phyloP scores from a whole-genome alignment of 2,113 vertebrate species.

The Noctilio leporinus region DNA sequence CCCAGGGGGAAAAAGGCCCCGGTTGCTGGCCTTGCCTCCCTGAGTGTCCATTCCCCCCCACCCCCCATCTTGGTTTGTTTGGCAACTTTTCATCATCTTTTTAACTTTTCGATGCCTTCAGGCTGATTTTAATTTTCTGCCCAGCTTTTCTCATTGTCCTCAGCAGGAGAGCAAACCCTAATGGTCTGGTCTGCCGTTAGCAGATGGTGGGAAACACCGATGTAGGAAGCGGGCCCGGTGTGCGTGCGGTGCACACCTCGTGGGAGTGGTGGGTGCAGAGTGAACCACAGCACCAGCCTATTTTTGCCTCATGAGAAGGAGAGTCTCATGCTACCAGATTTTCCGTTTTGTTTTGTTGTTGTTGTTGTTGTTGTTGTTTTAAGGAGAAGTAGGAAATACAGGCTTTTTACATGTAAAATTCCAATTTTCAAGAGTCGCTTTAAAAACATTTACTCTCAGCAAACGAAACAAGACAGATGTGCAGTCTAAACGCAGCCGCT shows the following conservation, averaged over 20 bases:
- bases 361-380: too few species aligned
- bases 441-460: background rate
- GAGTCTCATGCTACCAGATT: background rate
- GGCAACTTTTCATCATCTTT: background rate
- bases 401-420: slow-evolving; percentile 21
- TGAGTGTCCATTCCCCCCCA: background rate
- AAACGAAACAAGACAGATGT: background rate
- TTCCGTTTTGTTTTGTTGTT: background rate
- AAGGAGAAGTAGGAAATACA: slow-evolving; percentile 5
- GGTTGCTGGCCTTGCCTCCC: background rate
- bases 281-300: background rate
- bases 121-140: background rate
- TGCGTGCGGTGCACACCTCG: rapidly evolving
- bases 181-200: background rate
- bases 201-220: background rate
- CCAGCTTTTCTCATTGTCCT: background rate
- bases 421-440: background rate
- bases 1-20: background rate
- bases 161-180: background rate
- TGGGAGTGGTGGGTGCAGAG: background rate
- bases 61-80: background rate
- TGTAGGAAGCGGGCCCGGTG: background rate
- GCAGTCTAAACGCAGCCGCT: background rate
- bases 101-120: background rate
- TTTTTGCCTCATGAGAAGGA: background rate